Percentiles rank a stretch among this genome's conserved stretches.
These are phyloP conservation scores for Microtus pennsylvanicus DNA, from an alignment of 2,113 vertebrate species.

Conservation along the genomic window DNA sequence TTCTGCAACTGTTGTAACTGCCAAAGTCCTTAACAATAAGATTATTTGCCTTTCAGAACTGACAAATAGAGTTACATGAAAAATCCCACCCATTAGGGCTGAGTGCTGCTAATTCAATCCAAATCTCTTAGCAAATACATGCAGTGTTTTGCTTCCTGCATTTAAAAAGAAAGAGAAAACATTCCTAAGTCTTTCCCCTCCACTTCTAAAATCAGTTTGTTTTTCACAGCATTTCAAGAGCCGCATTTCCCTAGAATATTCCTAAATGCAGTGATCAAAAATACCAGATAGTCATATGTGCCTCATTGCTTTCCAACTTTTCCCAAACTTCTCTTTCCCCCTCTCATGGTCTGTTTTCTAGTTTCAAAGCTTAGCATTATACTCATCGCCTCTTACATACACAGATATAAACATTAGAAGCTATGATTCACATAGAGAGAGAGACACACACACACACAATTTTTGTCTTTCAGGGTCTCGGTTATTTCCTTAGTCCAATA, in stretches of 20 bases:
- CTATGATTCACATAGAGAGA: background rate
- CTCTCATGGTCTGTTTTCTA: background rate
- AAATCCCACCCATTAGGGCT: background rate
- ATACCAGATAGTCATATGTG: background rate
- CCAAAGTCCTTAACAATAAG: constrained; percentile 56
- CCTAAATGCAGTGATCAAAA: constrained; percentile 39
- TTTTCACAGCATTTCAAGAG: constrained; percentile 46
- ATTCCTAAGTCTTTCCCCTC: background rate
- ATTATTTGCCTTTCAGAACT: constrained; percentile 66
- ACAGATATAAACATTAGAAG: too few species aligned
- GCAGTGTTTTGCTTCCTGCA: background rate
- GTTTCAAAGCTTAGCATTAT: too few species aligned
- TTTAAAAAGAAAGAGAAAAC: background rate
- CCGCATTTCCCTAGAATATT: constrained; percentile 51
- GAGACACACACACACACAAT: background rate
- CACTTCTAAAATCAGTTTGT: constrained; percentile 16
- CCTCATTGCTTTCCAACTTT: too few species aligned
- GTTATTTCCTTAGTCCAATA: background rate
- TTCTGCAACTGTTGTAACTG: constrained; percentile 51
- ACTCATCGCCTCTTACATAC: too few species aligned
- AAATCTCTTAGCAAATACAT: background rate
- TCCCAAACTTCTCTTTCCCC: background rate
- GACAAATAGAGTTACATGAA: background rate
- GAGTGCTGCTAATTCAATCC: constrained; percentile 16
- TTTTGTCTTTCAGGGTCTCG: background rate